phyloP scores from a whole-genome alignment of 1,140 invertebrate species.

The Mercenaria mercenaria region DNA sequence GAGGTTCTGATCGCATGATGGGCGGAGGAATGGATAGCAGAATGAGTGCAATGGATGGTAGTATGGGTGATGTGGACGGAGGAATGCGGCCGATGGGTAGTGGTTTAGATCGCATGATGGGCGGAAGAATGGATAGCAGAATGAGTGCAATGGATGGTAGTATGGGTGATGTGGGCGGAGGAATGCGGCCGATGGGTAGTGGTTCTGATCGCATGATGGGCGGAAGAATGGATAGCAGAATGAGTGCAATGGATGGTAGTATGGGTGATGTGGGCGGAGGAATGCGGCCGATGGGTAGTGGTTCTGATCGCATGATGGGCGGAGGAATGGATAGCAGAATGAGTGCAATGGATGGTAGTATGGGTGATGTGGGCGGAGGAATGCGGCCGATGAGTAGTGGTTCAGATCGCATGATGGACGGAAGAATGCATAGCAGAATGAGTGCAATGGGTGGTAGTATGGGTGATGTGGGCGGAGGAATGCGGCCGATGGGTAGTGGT shows the following conservation, averaged over 20 bases:
- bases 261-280: too few species aligned
- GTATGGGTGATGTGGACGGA: not conserved
- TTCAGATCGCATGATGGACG: too few species aligned
- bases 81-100: not conserved
- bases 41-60: too few species aligned
- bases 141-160: too few species aligned
- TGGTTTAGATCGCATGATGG: too few species aligned
- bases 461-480: slow-evolving; percentile 41
- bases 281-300: too few species aligned
- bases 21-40: too few species aligned
- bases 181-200: slow-evolving; percentile 8
- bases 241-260: too few species aligned
- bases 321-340: slow-evolving; percentile 16
- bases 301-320: too few species aligned
- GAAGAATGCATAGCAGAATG: slow-evolving; percentile 17
- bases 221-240: not conserved
- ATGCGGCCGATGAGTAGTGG: too few species aligned
- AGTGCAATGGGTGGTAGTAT: not conserved
- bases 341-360: not conserved
- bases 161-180: not conserved
- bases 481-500: slow-evolving; percentile 57
- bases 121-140: too few species aligned
- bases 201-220: not conserved
- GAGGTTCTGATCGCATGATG: not conserved
- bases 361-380: too few species aligned